Evolutionary conservation across 1,140 invertebrate genomes (phyloP), one percentile per base, ranked within the genome.

Genomic region (Sycophaga agraensis): DNA sequence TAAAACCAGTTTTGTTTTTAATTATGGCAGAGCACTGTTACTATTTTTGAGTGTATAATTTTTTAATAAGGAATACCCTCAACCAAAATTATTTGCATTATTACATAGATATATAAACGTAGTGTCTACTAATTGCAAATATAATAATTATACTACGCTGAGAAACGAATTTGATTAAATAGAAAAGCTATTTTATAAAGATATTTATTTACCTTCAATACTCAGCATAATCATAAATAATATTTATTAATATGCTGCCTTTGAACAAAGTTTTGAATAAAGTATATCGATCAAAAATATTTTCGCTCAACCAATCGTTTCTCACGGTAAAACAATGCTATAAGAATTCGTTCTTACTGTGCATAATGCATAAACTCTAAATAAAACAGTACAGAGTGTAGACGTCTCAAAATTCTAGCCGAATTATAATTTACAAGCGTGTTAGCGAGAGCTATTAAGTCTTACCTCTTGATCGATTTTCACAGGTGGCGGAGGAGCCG

Each of bases 381-480:
- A 34, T 9, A 34, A 31, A 28, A 4, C 35, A 21, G 4, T 49
- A 58, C 14, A 49, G n/a, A n/a, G 5, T 11, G 11, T 34, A 34
- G 31, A 11, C 31, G 5, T 34, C 5, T 34, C 31, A 34, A 34
- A 34, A 34, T 11, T 6, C 5, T 34, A 34, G 31, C 31, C 31
- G 11, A 11, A 11, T 34, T 5, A 6, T 34, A 6, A 6, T 6
- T 34, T 34, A n/a, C 5, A 39, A 39, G 8, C n/a, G 8, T 14
- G 37, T n/a, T 9, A 39, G n/a, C n/a, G n/a, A 3, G 40, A 21
- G 21, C 14, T 34, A 35, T 31, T 3, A 19, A 7, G 1, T 0
- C 78, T 82, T 76, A 87, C 88, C 82, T 89, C 87, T 67, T 85
- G 84, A 73, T 89, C 87, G 60, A 90, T 72, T 73, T 87, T 84